Evolutionary conservation across 2,113 vertebrate genomes (phyloP).

Genomic region (Oreotrochilus melanogaster): DNA sequence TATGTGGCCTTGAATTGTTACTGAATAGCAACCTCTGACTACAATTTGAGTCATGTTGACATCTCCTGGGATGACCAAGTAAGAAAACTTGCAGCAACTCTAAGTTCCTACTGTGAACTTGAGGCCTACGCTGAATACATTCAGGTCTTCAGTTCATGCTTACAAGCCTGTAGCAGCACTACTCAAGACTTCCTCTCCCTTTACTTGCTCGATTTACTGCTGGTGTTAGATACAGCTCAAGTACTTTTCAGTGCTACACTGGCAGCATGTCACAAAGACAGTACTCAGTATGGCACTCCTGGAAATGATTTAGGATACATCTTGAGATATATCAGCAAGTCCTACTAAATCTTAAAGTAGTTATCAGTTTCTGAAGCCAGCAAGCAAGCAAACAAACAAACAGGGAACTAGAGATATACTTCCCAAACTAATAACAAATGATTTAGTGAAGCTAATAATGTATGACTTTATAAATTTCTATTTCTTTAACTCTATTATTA

Average conservation of each 20-base stretch:
- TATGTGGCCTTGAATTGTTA: not conserved
- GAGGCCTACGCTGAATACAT: not conserved
- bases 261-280: not conserved
- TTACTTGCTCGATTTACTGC: not conserved
- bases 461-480: not conserved
- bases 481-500: not conserved
- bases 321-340: not conserved
- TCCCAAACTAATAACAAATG: not conserved
- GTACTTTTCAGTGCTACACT: not conserved
- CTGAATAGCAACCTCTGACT: not conserved
- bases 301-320: not conserved
- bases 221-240: not conserved
- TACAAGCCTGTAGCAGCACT: not conserved
- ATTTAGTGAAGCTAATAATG: not conserved
- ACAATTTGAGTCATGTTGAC: not conserved
- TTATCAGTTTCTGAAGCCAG: slow-evolving; percentile 5
- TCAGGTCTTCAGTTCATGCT: not conserved
- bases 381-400: not conserved
- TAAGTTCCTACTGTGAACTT: not conserved
- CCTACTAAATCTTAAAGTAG: not conserved
- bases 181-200: not conserved
- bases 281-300: not conserved
- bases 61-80: not conserved
- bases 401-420: not conserved
- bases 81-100: not conserved